phyloP scores from a whole-genome alignment of 1,140 invertebrate genomes.

The Panagrolaimus sp. region DNA sequence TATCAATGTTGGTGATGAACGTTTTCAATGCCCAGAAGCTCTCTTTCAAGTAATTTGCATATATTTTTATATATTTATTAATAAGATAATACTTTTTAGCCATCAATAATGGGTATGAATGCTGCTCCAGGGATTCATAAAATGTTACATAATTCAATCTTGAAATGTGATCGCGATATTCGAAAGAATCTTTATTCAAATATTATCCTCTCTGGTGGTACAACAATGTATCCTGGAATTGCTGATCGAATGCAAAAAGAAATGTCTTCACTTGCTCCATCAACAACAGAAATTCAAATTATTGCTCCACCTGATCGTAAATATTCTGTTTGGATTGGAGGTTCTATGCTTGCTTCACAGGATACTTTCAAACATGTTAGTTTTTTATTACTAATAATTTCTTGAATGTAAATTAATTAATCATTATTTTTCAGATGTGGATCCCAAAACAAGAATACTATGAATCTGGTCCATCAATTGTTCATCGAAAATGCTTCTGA shows the following conservation, averaged over 20 bases:
- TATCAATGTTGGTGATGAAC: no score
- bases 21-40: no score
- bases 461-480: conserved; percentile 84
- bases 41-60: no score
- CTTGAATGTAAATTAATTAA: no score
- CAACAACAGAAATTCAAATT: conserved; percentile 76
- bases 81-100: no score
- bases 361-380: conserved; percentile 83
- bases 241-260: conserved; percentile 75
- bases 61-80: no score
- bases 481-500: conserved; percentile 94
- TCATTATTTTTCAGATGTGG: no score
- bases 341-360: conserved; percentile 76
- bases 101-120: no score
- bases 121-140: no score
- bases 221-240: conserved; percentile 90
- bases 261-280: conserved; percentile 71
- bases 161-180: conserved; percentile 6
- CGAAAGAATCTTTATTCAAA: conserved; percentile 64
- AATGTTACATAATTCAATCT: no score
- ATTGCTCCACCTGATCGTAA: conserved; percentile 81
- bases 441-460: conserved; percentile 91
- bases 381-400: no score
- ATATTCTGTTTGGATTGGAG: conserved; percentile 79
- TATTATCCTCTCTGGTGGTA: conserved; percentile 85